phyloP scores from a whole-genome alignment of 2,113 vertebrate species.

The Stegostoma tigrinum region DNA sequence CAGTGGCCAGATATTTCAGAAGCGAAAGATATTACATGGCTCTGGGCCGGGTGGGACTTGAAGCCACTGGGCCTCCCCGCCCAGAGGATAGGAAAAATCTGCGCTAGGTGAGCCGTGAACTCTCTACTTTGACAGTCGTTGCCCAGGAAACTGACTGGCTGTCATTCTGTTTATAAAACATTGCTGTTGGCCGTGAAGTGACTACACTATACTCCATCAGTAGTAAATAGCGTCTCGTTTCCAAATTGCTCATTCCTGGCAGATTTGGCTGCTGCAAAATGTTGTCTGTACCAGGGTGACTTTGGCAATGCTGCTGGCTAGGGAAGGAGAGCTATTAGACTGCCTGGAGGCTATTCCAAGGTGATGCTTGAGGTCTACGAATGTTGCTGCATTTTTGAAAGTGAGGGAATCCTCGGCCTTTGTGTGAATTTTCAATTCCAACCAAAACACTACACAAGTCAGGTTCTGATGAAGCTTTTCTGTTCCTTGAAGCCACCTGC shows the following conservation, averaged over 20 bases:
- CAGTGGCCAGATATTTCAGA: neutral
- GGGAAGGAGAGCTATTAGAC: neutral
- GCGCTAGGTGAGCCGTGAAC: no score
- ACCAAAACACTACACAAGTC: neutral
- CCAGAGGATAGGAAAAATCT: no score
- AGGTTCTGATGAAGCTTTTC: neutral
- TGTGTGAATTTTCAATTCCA: neutral
- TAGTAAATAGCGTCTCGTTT: neutral
- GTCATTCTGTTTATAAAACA: neutral
- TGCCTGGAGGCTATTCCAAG: neutral
- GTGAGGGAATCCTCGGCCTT: neutral
- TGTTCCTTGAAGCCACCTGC: neutral
- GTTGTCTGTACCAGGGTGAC: neutral
- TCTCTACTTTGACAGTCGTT: neutral
- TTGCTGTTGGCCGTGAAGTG: neutral
- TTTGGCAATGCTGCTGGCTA: neutral
- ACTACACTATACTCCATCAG: neutral
- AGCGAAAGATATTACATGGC: no score
- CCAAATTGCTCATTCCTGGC: neutral
- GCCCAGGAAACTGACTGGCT: neutral
- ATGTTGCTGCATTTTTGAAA: neutral
- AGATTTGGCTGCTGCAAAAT: neutral
- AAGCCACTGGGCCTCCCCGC: no score
- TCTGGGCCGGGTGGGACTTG: no score
- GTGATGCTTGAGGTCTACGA: neutral